These are phyloP conservation scores for Liposcelis brunnea DNA, from an alignment of 2,888 invertebrate genomes.

Conservation along the genomic window DNA sequence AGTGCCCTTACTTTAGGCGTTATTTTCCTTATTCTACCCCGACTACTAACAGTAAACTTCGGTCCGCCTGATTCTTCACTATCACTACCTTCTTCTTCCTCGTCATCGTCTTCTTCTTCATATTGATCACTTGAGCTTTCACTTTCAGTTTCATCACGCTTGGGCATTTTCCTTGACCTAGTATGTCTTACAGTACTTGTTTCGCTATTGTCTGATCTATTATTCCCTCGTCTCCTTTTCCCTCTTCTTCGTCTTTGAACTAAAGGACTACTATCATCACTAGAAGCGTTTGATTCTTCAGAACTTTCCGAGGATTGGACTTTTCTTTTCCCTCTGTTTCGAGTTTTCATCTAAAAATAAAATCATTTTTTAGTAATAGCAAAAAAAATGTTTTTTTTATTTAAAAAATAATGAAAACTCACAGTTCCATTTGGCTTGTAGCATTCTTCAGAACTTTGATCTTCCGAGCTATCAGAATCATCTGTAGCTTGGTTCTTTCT, in stretches of 20 bases:
- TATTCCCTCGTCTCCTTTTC: conserved; percentile 18
- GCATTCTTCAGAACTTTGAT: no score
- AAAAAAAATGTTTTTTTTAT: no score
- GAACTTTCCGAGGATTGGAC: no score
- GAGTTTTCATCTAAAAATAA: no score
- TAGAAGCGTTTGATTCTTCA: no score
- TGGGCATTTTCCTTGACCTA: conserved; percentile 15
- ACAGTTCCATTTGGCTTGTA: no score
- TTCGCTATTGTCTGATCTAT: neutral
- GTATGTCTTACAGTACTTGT: conserved; percentile 1
- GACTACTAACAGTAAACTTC: conserved; percentile 48
- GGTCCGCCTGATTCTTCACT: conserved; percentile 18
- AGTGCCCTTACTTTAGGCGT: conserved; percentile 58
- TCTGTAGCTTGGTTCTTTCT: neutral
- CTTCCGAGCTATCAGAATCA: neutral
- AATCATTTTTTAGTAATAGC: no score
- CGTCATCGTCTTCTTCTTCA: conserved; percentile 21
- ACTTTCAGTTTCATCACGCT: conserved; percentile 22
- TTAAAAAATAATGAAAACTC: no score
- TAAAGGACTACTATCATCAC: no score
- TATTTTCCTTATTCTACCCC: conserved; percentile 68
- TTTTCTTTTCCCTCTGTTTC: no score
- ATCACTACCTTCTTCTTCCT: conserved; percentile 17
- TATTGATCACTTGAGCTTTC: conserved; percentile 20
- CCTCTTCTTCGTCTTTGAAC: conserved; percentile 16